A percentile compares a stretch with the other conserved stretches of the same genome.
These are phyloP conservation scores for Dufourea novaeangliae DNA, from an alignment of 1,140 invertebrate species.

Conservation along the genomic window DNA sequence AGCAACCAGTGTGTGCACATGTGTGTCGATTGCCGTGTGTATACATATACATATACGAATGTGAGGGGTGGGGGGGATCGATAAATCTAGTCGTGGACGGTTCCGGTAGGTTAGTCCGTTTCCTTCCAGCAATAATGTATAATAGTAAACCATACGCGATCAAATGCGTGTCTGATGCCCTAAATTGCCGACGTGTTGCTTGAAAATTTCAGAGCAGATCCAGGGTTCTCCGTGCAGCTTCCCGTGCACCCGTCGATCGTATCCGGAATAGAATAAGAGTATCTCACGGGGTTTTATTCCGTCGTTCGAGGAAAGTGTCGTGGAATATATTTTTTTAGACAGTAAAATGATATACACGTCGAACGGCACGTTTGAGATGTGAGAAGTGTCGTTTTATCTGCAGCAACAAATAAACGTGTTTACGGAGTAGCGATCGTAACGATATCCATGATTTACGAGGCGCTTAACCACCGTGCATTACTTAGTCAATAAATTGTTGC, in stretches of 20 bases:
- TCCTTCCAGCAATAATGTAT: slow-evolving; percentile 33
- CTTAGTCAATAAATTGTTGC: no score
- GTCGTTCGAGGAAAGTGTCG: not conserved
- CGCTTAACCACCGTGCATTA: no score
- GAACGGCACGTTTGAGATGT: no score
- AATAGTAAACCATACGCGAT: not conserved
- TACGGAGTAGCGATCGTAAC: no score
- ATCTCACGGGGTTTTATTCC: not conserved
- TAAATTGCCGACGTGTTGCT: slow-evolving; percentile 8
- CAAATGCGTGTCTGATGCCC: slow-evolving; percentile 18
- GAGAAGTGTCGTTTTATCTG: no score
- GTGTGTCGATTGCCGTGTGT: not conserved
- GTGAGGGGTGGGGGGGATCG: slow-evolving; percentile 14
- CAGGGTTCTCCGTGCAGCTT: not conserved
- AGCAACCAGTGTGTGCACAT: not conserved
- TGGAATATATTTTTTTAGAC: not conserved
- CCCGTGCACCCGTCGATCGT: not conserved
- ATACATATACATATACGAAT: not conserved
- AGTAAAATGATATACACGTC: no score
- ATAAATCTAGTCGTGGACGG: slow-evolving; percentile 19
- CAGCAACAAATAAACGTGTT: no score
- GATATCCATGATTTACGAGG: no score
- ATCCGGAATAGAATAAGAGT: not conserved
- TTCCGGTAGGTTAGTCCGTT: slow-evolving; percentile 44
- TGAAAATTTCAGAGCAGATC: slow-evolving; percentile 12